Evolutionary conservation across 64 coral and sea anemone genomes (phyloP).

Genomic region (Pocillopora verrucosa): DNA sequence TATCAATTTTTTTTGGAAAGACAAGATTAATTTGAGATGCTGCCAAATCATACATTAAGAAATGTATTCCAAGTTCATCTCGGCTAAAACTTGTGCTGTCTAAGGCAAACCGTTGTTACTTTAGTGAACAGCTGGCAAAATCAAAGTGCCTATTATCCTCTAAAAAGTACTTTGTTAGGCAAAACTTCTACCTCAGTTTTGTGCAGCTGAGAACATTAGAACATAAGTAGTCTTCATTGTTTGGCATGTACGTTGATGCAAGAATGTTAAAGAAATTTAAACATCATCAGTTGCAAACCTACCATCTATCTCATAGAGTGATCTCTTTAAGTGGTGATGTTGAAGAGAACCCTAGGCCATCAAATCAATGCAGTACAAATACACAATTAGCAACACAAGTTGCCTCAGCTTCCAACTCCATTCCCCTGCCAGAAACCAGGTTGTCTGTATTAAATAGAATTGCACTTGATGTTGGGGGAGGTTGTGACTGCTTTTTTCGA

Average conservation of each 20-base stretch:
- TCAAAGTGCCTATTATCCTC: slow-evolving; percentile 10
- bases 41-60: no score
- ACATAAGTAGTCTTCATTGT: slow-evolving; percentile 43
- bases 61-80: background rate
- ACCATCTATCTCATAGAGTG: background rate
- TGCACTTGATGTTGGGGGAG: slow-evolving; percentile 42
- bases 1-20: background rate
- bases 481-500: slow-evolving; percentile 28
- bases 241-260: slow-evolving; percentile 14
- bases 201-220: no score
- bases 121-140: background rate
- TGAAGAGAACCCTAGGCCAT: slow-evolving; percentile 49
- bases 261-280: background rate
- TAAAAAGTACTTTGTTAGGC: slow-evolving; percentile 14
- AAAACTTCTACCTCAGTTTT: slow-evolving; percentile 43
- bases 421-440: slow-evolving; percentile 22
- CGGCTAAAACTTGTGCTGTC: background rate
- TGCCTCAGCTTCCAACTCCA: slow-evolving; percentile 8
- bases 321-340: slow-evolving; percentile 60
- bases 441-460: slow-evolving; percentile 35
- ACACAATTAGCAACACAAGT: slow-evolving; percentile 8
- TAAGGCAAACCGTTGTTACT: slow-evolving; percentile 3
- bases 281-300: no score
- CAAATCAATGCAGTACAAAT: slow-evolving; percentile 24
- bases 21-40: background rate